A percentile compares a stretch with the other conserved stretches of the same genome.
Evolutionary conservation across 2,797 vertebrate species (phyloP).

Genomic region (Bufotes viridis): DNA sequence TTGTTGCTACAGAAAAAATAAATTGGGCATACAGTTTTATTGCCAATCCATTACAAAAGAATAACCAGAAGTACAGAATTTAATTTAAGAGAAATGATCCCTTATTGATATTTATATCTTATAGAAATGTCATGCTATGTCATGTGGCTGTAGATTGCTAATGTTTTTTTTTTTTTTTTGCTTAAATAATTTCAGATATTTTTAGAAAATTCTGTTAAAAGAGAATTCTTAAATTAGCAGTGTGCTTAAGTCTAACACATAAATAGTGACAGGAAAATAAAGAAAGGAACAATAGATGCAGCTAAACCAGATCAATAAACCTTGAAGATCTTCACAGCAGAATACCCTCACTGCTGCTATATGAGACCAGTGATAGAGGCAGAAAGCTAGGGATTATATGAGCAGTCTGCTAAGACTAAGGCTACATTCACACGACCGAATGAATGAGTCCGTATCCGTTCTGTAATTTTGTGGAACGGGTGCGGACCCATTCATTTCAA

Average conservation of each 20-base stretch:
- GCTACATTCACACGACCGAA: not conserved
- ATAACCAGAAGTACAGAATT: constrained; percentile 44
- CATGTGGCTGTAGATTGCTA: not conserved
- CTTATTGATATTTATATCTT: constrained; percentile 21
- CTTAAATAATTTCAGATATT: not conserved
- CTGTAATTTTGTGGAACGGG: no score
- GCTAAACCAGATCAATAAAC: not conserved
- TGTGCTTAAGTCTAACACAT: not conserved
- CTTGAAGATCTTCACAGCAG: not conserved
- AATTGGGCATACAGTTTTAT: constrained; percentile 32
- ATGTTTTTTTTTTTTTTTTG: not conserved
- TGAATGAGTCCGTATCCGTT: no score
- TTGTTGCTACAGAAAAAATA: constrained; percentile 16
- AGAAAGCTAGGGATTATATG: not conserved
- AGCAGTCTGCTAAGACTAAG: not conserved
- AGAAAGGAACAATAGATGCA: not conserved
- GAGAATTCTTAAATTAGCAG: not conserved
- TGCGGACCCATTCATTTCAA: no score
- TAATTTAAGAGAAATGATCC: constrained; percentile 31
- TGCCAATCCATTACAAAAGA: constrained; percentile 37
- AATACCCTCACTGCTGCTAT: not conserved
- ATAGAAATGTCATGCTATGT: not conserved
- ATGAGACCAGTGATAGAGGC: not conserved
- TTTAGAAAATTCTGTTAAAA: not conserved
- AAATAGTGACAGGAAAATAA: not conserved